Evolutionary conservation across 2,888 invertebrate genomes (phyloP).

Genomic region (Ophion ventricosus): DNA sequence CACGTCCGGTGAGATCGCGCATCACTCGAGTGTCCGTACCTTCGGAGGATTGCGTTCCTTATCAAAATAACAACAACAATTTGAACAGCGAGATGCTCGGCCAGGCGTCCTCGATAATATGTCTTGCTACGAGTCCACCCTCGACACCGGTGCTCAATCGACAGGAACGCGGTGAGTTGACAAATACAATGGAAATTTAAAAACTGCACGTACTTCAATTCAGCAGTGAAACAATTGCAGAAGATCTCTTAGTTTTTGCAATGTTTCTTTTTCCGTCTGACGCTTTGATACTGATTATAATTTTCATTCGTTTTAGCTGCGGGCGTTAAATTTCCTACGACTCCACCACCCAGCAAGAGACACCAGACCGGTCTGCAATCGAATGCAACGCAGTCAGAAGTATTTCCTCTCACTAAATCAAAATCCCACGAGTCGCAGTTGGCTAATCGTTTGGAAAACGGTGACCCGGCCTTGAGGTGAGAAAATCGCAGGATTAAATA

Average conservation of each 20-base stretch:
- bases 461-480: constrained; percentile 82
- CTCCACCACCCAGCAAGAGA: constrained; percentile 92
- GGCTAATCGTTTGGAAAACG: constrained; percentile 86
- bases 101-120: constrained; percentile 84
- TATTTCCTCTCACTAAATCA: constrained; percentile 91
- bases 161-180: constrained; percentile 72
- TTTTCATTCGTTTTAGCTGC: constrained; percentile 65
- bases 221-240: too few species aligned
- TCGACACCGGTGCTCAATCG: constrained; percentile 78
- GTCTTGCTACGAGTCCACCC: constrained; percentile 84
- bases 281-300: background rate
- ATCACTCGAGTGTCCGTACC: constrained; percentile 86
- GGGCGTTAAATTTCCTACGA: constrained; percentile 89
- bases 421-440: constrained; percentile 96
- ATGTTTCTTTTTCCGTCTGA: background rate
- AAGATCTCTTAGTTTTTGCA: too few species aligned
- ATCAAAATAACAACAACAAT: constrained; percentile 81
- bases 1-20: constrained; percentile 84
- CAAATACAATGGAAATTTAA: background rate
- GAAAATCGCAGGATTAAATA: constrained; percentile 2
- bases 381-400: constrained; percentile 78
- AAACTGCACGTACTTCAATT: background rate
- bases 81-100: constrained; percentile 78
- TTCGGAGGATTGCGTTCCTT: constrained; percentile 85
- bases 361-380: constrained; percentile 86